These are phyloP conservation scores for Adelognathus sp. DNA, from an alignment of 2,888 invertebrate genomes.

Conservation along the genomic window DNA sequence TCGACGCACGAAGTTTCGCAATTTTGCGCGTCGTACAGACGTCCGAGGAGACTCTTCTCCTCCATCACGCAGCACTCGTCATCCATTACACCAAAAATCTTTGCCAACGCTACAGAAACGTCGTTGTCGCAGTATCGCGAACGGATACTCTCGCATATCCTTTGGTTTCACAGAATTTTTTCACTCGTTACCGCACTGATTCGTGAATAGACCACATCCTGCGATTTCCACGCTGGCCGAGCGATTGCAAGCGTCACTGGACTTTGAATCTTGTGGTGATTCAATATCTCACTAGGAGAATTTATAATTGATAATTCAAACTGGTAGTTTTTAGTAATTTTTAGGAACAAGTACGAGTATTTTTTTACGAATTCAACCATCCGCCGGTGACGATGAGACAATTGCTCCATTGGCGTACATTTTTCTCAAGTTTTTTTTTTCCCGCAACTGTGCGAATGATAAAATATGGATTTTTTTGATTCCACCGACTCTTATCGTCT, in stretches of 20 bases:
- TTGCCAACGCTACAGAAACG: neutral
- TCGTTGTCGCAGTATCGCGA: neutral
- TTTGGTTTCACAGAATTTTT: neutral
- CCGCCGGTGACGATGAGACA: neutral
- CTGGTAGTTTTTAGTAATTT: too few relatives aligned
- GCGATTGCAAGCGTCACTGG: neutral
- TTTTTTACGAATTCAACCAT: neutral
- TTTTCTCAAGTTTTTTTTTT: neutral
- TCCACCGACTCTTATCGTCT: neutral
- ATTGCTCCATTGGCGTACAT: neutral
- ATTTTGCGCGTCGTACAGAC: constrained; percentile 12
- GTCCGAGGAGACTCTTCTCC: constrained; percentile 58
- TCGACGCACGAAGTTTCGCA: neutral
- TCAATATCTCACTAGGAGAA: neutral
- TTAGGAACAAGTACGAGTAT: too few relatives aligned
- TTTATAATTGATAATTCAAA: neutral
- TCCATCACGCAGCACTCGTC: constrained; percentile 63
- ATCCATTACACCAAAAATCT: constrained; percentile 40
- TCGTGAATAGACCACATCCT: constrained; percentile 52
- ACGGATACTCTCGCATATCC: neutral
- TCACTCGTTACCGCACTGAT: neutral
- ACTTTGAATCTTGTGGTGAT: neutral
- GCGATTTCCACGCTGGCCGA: neutral
- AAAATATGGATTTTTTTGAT: neutral
- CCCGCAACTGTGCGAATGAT: neutral